Conservation (phyloP, 2,888 invertebrate genomes). For the Lithophane socia region DNA sequence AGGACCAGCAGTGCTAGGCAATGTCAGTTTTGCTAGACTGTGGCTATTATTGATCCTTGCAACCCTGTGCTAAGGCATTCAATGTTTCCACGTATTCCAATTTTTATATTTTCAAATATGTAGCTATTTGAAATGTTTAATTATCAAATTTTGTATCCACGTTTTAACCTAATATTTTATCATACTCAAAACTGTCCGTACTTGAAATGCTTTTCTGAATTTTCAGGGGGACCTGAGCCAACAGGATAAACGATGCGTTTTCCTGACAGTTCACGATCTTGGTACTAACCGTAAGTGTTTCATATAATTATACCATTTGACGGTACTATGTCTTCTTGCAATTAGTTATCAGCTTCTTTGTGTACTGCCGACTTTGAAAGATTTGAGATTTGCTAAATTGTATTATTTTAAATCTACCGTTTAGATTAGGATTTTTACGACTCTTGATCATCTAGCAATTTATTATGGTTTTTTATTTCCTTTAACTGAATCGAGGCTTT, state of each 20-base stretch:
- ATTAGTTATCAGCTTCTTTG: background rate
- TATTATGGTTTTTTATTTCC: background rate
- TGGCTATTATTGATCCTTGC: background rate
- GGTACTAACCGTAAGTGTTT: constrained; percentile 94
- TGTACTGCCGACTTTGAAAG: background rate
- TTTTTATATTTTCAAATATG: too few species aligned
- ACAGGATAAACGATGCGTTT: constrained; percentile 95
- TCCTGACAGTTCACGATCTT: constrained; percentile 97
- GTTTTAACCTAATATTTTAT: background rate
- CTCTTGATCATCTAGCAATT: constrained; percentile 16
- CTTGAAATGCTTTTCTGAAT: constrained; percentile 25
- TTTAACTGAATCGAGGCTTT: constrained; percentile 1
- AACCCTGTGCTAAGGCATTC: background rate
- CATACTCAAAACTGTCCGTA: background rate
- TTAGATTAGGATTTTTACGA: constrained; percentile 6
- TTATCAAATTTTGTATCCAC: background rate
- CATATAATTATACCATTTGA: background rate
- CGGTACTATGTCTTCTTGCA: background rate
- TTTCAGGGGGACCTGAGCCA: constrained; percentile 95
- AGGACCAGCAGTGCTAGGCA: background rate
- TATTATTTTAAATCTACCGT: background rate
- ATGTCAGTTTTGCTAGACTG: background rate
- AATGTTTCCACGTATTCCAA: background rate
- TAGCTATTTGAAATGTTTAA: too few species aligned
- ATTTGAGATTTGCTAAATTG: background rate